Evolutionary conservation across 1,140 invertebrate genomes (phyloP), one percentile per base, ranked within the genome.

Genomic region (Camponotus vicinus): DNA sequence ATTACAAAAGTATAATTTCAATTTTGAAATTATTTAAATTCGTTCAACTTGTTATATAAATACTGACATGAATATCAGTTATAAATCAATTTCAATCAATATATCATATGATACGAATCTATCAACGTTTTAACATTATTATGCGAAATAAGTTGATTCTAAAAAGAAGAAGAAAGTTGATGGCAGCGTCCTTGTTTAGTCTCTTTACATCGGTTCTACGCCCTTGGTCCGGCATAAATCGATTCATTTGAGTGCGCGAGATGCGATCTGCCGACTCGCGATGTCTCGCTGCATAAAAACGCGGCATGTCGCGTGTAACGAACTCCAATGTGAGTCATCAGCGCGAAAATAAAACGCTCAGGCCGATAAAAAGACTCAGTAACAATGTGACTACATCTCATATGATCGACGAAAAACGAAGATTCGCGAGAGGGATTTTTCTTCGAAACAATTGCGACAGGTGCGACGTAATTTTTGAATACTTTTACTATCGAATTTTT

Each of bases 291-390:
- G 34, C 45, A 83, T 70, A 86, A 70, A 83, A 73, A 63, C 27
- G 52, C 52, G 59, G 18, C 42, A 59, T 78, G 61, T 78, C 85
- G 73, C 55, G 70, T 37, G 77, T 76, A 86, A 89, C 88, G 88
- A 89, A 89, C 70, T 63, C 49, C 27, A 1, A 5, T 57, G 78
- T 90, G 89, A 90, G 86, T 90, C 89, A 90, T 79, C 79, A 61
- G 52, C n/a, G 15, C 57, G 79, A 86, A 87, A 90, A 90, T 90
- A 90, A 70, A 86, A 45, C 61, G 45, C 27, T 55, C 69, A 59
- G 57, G 32, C 11, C 57, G 85, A 78, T 84, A 83, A 86, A 86
- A 82, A 70, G 57, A 9, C 59, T 32, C 11, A 2, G 18, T 40
- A 59, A 84, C 77, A 55, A 89, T 89, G 27, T 67, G 80, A 7